These are phyloP conservation scores for Lampris incognitus DNA, from an alignment of 2,113 vertebrate genomes.

Conservation along the genomic window DNA sequence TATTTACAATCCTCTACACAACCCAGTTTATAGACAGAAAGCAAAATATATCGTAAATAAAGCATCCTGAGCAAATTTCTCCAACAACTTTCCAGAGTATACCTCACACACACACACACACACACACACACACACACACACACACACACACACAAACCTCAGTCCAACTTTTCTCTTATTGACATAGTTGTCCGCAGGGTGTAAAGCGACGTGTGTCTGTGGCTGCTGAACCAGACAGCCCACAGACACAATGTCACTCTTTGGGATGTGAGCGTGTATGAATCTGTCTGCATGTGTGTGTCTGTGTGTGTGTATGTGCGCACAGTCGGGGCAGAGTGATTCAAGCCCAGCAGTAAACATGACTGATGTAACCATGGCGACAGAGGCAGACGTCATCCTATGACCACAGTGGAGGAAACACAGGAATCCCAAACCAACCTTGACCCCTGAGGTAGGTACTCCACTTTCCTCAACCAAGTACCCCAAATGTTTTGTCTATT, in stretches of 20 bases:
- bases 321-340: slow-evolving; percentile 48
- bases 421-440: slow-evolving; percentile 6
- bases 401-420: slow-evolving; percentile 41
- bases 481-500: not conserved
- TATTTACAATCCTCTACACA: slow-evolving; percentile 1
- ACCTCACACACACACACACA: slow-evolving; percentile 32
- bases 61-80: slow-evolving; percentile 35
- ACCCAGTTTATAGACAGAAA: not conserved
- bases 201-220: slow-evolving; percentile 51
- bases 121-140: slow-evolving; percentile 8
- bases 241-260: slow-evolving; percentile 29
- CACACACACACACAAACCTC: not conserved
- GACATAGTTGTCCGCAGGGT: slow-evolving; percentile 52
- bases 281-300: slow-evolving; percentile 23
- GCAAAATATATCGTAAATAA: slow-evolving; percentile 8
- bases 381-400: slow-evolving; percentile 38
- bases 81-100: slow-evolving; percentile 18
- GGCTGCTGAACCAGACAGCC: slow-evolving; percentile 47
- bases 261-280: slow-evolving; percentile 21
- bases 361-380: slow-evolving; percentile 42
- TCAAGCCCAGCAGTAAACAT: slow-evolving; percentile 60
- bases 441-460: not conserved
- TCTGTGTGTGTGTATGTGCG: slow-evolving; percentile 18
- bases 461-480: no score
- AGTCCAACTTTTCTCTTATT: slow-evolving; percentile 48